Evolutionary conservation across 2,797 vertebrate species (phyloP).

Genomic region (Oceanodroma leucorhoa): DNA sequence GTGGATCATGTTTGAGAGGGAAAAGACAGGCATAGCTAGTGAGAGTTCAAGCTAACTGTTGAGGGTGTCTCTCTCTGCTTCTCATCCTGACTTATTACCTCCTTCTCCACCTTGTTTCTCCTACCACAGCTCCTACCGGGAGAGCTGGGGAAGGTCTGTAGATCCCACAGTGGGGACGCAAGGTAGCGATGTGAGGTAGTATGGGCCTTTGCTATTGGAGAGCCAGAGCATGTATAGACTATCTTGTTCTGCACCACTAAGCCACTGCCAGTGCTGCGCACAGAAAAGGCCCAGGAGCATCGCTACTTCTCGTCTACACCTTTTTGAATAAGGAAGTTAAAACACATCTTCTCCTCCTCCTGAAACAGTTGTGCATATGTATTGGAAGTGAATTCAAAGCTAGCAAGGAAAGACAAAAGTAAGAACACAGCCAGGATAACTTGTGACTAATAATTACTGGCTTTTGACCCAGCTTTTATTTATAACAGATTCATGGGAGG

Average conservation of each 20-base stretch:
- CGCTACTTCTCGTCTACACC: background rate
- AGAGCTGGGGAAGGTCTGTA: background rate
- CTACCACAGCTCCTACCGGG: background rate
- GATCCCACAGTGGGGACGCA: background rate
- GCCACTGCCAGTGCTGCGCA: background rate
- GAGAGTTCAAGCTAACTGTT: background rate
- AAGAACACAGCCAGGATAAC: background rate
- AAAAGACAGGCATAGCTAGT: background rate
- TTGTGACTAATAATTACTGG: background rate
- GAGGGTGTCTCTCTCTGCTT: background rate
- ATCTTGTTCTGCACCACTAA: background rate
- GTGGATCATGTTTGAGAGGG: background rate
- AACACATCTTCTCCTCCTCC: background rate
- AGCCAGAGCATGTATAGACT: background rate
- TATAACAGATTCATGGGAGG: background rate
- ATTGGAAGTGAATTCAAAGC: background rate
- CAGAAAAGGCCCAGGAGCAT: background rate
- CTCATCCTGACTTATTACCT: background rate
- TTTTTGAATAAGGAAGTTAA: background rate
- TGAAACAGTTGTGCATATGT: background rate
- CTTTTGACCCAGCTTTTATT: background rate
- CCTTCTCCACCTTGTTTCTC: background rate
- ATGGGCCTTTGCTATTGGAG: background rate
- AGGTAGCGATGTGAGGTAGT: accelerated
- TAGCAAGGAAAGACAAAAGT: background rate